These are phyloP conservation scores for Babylonia areolata DNA, from an alignment of 1,140 invertebrate species.

Conservation along the genomic window DNA sequence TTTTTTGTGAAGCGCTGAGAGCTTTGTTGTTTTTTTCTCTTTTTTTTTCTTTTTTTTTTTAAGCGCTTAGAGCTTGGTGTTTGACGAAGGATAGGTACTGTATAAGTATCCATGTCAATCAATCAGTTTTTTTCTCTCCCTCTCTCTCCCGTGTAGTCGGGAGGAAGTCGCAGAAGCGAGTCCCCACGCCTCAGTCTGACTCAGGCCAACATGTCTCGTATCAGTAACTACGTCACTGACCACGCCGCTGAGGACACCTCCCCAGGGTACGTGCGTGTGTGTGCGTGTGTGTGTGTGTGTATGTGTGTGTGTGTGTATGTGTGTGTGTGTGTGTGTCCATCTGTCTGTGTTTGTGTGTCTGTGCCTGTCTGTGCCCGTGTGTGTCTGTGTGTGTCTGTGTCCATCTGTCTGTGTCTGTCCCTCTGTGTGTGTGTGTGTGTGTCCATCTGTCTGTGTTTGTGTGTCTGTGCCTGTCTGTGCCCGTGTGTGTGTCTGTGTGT, in stretches of 20 bases:
- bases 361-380: background rate
- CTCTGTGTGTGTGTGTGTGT: too few species aligned
- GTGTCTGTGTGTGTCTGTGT: background rate
- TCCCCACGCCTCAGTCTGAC: slow-evolving; percentile 28
- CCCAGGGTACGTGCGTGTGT: slow-evolving; percentile 1
- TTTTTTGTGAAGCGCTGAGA: too few species aligned
- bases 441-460: background rate
- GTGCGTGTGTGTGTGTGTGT: slow-evolving; percentile 1
- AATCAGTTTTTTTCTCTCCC: too few species aligned
- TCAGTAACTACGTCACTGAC: slow-evolving; percentile 25
- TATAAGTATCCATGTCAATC: too few species aligned
- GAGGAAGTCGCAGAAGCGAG: slow-evolving; percentile 37
- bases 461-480: background rate
- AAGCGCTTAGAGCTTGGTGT: too few species aligned
- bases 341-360: background rate
- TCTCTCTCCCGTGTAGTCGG: slow-evolving; percentile 45
- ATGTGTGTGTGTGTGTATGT: slow-evolving; percentile 4
- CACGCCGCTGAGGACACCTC: slow-evolving; percentile 34
- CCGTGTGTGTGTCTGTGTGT: too few species aligned
- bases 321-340: background rate
- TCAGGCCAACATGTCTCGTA: slow-evolving; percentile 24
- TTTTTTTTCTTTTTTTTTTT: too few species aligned
- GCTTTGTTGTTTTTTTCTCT: too few species aligned
- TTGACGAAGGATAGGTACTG: too few species aligned
- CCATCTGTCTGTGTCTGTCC: background rate